A percentile compares a stretch with the other conserved stretches of the same genome.
phyloP scores from a whole-genome alignment of 2,888 invertebrate genomes.

The Lepidocyrtinus sp. region DNA sequence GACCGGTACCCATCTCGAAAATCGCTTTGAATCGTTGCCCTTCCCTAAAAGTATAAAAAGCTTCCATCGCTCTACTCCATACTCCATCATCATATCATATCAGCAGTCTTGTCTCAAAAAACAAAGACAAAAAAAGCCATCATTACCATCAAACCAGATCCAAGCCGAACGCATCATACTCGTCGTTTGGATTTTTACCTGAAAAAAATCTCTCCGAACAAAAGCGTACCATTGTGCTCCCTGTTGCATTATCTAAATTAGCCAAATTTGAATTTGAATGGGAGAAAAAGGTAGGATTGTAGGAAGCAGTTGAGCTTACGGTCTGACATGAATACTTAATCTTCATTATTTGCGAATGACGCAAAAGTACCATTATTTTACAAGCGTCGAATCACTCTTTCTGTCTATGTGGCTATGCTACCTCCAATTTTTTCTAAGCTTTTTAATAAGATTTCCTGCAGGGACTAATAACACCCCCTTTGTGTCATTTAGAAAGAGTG shows the following conservation, averaged over 20 bases:
- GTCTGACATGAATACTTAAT: neutral
- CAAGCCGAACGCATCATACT: neutral
- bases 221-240: no score
- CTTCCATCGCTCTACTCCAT: neutral
- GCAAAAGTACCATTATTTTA: neutral
- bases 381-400: neutral
- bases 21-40: neutral
- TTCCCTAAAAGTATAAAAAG: no score
- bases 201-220: neutral
- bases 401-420: neutral
- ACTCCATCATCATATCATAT: neutral
- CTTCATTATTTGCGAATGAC: neutral
- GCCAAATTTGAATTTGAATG: neutral
- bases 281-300: neutral
- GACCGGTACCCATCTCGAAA: no score
- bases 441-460: neutral
- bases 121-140: no score
- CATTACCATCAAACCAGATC: no score
- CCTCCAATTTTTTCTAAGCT: neutral
- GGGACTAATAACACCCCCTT: no score
- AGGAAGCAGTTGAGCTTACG: neutral
- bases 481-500: no score
- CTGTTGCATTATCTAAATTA: neutral
- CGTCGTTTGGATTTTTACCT: neutral
- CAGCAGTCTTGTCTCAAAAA: no score